These are phyloP conservation scores for Oryzias melastigma DNA, from an alignment of 2,113 vertebrate genomes.

Conservation along the genomic window DNA sequence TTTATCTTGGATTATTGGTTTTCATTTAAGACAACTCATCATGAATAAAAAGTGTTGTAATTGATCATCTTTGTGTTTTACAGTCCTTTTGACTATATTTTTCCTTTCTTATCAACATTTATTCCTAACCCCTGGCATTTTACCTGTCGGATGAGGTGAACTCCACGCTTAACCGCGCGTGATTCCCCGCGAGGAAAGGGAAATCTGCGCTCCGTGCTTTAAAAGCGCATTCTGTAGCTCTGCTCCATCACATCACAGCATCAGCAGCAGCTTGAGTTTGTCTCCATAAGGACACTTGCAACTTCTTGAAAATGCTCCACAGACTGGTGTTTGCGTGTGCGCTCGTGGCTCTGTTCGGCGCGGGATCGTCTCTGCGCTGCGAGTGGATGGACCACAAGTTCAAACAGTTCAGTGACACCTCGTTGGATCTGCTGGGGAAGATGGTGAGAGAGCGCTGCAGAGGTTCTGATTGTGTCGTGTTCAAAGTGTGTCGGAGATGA, in stretches of 20 bases:
- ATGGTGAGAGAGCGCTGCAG: constrained; percentile 51
- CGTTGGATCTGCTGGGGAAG: constrained; percentile 25
- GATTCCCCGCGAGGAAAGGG: background rate
- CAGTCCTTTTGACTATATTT: no score
- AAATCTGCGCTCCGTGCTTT: background rate
- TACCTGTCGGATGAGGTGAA: no score
- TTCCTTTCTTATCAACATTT: no score
- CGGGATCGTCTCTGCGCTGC: constrained; percentile 48
- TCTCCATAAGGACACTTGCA: background rate
- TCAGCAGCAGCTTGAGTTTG: background rate
- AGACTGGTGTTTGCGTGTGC: constrained; percentile 36
- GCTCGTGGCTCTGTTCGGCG: constrained; percentile 25
- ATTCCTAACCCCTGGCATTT: no score
- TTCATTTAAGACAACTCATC: no score
- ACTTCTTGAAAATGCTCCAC: constrained; percentile 28
- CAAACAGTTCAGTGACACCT: constrained; percentile 26
- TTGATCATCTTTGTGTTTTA: no score
- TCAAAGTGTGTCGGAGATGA: background rate
- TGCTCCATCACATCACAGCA: constrained; percentile 1
- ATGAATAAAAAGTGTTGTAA: no score
- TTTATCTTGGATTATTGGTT: no score
- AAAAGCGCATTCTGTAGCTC: background rate
- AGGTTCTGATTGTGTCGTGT: background rate
- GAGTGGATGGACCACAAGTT: constrained; percentile 62
- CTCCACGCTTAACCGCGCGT: no score